Percentiles rank a stretch among this genome's conserved stretches.
Conservation (phyloP, 2,888 invertebrate genomes). For the Stenodera caucasica region DNA sequence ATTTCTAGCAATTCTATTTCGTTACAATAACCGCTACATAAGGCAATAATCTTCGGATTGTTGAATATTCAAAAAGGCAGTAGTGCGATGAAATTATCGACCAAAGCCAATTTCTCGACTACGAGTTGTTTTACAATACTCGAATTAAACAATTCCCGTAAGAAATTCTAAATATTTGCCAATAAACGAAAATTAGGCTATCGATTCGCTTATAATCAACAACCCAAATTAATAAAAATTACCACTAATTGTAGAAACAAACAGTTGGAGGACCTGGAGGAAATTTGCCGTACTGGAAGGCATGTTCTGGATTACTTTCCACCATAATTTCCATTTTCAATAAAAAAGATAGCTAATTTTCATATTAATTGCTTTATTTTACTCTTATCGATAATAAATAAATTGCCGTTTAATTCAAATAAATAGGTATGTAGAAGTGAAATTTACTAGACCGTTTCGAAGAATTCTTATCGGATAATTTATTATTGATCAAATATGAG, state of each 20-base stretch:
- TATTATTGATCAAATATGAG: neutral
- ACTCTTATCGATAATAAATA: neutral
- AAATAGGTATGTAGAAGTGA: too few species aligned
- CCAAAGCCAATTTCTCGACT: neutral
- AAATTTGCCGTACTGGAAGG: neutral
- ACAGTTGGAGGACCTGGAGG: too few species aligned
- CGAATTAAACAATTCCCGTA: too few species aligned
- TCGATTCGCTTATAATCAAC: too few species aligned
- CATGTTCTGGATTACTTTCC: conserved; percentile 9
- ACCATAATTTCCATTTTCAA: neutral
- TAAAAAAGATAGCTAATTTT: neutral
- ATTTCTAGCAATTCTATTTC: neutral
- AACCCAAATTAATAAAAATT: too few species aligned
- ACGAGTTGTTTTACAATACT: neutral
- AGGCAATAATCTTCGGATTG: neutral
- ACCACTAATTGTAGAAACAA: too few species aligned
- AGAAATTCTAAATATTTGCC: too few species aligned
- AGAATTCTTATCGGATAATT: neutral
- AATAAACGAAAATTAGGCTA: too few species aligned
- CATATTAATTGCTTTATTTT: neutral
- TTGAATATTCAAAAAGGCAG: conserved; percentile 17
- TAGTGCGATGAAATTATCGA: conserved; percentile 14
- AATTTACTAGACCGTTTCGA: neutral
- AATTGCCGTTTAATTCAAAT: neutral
- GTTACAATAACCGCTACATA: neutral